Evolutionary conservation across 2,797 vertebrate genomes (phyloP).

Genomic region (Sitta carolinensis): DNA sequence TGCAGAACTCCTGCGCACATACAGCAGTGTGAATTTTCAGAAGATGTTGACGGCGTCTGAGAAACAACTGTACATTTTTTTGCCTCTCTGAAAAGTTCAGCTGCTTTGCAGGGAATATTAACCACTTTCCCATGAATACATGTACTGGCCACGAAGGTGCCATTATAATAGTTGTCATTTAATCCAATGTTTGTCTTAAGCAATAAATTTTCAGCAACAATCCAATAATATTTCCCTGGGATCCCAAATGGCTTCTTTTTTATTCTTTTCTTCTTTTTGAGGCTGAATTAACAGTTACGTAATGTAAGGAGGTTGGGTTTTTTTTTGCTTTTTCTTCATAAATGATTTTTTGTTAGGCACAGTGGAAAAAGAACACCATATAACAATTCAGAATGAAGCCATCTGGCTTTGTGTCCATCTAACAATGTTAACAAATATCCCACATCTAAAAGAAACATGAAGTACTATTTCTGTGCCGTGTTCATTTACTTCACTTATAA

Average conservation of each 20-base stretch:
- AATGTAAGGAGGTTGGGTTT: neutral
- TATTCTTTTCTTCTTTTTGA: neutral
- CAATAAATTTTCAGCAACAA: slow-evolving; percentile 46
- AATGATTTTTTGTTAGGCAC: slow-evolving; percentile 49
- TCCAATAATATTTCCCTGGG: slow-evolving; percentile 16
- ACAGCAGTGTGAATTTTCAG: neutral
- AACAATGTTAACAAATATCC: slow-evolving; percentile 15
- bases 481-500: neutral
- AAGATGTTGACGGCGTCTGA: neutral
- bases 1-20: neutral
- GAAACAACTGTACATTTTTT: neutral
- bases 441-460: slow-evolving; percentile 3
- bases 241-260: slow-evolving; percentile 1
- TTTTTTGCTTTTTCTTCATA: slow-evolving; percentile 26
- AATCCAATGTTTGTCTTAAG: slow-evolving; percentile 54
- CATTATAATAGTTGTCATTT: slow-evolving; percentile 28
- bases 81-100: neutral
- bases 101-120: slow-evolving; percentile 17
- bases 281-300: slow-evolving; percentile 36
- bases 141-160: slow-evolving; percentile 13
- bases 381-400: slow-evolving; percentile 42
- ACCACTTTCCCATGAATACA: neutral
- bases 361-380: slow-evolving; percentile 36
- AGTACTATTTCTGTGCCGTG: neutral
- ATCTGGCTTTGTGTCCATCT: slow-evolving; percentile 50